Conservation (phyloP, 2,797 vertebrate genomes). For the Brachyrhaphis roseni region DNA sequence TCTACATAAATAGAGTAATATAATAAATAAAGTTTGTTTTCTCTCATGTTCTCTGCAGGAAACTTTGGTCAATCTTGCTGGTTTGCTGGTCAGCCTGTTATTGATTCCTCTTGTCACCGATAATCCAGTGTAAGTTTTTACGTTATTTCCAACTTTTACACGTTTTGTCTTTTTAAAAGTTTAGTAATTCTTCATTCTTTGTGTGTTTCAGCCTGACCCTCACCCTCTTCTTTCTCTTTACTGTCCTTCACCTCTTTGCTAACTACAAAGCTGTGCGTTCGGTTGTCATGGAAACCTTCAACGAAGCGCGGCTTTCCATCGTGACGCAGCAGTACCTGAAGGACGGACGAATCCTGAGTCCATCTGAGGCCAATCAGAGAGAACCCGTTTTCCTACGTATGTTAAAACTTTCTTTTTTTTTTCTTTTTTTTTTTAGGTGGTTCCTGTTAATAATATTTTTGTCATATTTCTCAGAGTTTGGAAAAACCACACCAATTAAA, state of each 20-base stretch:
- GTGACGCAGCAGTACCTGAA: constrained; percentile 81
- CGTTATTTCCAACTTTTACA: background rate
- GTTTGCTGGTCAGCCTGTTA: constrained; percentile 86
- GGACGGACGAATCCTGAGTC: constrained; percentile 71
- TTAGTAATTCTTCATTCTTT: background rate
- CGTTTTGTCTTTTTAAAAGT: background rate
- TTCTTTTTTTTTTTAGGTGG: background rate
- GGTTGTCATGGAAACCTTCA: constrained; percentile 91
- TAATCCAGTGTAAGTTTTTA: constrained; percentile 77
- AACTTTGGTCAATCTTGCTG: constrained; percentile 89
- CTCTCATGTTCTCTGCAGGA: constrained; percentile 76
- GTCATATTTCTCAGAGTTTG: constrained; percentile 63
- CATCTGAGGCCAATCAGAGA: constrained; percentile 80
- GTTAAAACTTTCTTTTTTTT: background rate
- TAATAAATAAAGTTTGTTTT: constrained; percentile 5
- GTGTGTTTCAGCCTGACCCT: constrained; percentile 81
- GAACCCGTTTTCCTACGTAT: constrained; percentile 87
- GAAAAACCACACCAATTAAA: constrained; percentile 61
- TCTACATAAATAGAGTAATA: background rate
- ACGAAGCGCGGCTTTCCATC: constrained; percentile 85
- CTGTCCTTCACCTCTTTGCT: constrained; percentile 87
- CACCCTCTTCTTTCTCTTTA: constrained; percentile 86
- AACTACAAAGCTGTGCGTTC: constrained; percentile 91
- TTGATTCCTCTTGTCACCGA: constrained; percentile 87
- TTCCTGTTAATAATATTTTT: background rate